A percentile compares a stretch with the other conserved stretches of the same genome.
Evolutionary conservation across 2,888 invertebrate genomes (phyloP).

Genomic region (Ochlodes sylvanus): DNA sequence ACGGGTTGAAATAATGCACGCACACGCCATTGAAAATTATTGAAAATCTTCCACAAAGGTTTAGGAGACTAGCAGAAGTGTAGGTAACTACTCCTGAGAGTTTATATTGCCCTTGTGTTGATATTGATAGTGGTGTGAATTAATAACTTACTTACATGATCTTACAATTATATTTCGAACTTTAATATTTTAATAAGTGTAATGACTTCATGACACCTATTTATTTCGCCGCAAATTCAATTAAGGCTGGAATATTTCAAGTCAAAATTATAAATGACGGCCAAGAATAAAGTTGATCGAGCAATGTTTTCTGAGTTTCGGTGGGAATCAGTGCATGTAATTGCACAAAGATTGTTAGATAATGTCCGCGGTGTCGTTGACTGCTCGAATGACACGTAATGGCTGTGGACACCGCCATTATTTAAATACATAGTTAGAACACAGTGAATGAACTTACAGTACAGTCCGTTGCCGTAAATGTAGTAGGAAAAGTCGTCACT

Average conservation of each 20-base stretch:
- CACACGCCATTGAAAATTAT: no score
- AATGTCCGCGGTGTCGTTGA: slow-evolving; percentile 41
- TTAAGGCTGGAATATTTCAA: not conserved
- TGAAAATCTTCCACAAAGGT: no score
- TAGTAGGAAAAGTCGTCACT: not conserved
- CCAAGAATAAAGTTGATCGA: not conserved
- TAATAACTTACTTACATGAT: no score
- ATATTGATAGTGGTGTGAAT: no score
- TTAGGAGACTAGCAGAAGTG: no score
- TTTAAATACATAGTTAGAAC: slow-evolving; percentile 26
- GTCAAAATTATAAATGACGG: slow-evolving; percentile 1
- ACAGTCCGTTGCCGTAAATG: not conserved
- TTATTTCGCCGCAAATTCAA: not conserved
- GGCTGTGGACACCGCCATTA: slow-evolving; percentile 23
- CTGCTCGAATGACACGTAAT: slow-evolving; percentile 20
- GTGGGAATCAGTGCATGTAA: slow-evolving; percentile 51
- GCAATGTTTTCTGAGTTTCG: slow-evolving; percentile 21
- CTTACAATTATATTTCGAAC: no score
- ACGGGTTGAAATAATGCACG: no score
- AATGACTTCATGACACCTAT: not conserved
- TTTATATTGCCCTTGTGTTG: no score
- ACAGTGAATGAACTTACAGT: slow-evolving; percentile 21
- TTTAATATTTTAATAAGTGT: no score
- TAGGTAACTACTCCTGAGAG: no score
- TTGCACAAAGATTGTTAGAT: slow-evolving; percentile 49